Percentiles rank a stretch among this genome's conserved stretches.
phyloP scores from a whole-genome alignment of 2,888 invertebrate genomes.

The Pyrochroa serraticornis region DNA sequence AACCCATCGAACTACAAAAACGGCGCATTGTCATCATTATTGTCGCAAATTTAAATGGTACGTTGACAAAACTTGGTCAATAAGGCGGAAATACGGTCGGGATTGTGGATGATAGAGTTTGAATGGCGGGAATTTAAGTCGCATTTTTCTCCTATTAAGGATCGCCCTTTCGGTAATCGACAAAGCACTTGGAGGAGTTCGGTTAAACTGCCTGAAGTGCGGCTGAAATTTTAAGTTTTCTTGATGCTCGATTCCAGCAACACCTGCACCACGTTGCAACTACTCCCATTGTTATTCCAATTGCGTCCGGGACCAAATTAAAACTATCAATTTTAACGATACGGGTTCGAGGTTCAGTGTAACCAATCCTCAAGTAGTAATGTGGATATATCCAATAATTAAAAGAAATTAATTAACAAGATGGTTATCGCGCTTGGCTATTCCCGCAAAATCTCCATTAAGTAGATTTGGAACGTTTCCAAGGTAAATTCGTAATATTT shows the following conservation, averaged over 20 bases:
- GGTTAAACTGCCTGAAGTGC: conserved; percentile 38
- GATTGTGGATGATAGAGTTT: conserved; percentile 49
- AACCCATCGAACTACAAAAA: conserved; percentile 14
- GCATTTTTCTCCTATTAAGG: conserved; percentile 44
- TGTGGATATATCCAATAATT: conserved; percentile 4
- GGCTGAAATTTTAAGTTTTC: conserved; percentile 35
- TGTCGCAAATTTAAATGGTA: conserved; percentile 46
- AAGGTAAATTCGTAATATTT: conserved; percentile 35
- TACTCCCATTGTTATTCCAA: conserved; percentile 17
- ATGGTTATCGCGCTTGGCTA: conserved; percentile 3
- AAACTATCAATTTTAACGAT: conserved; percentile 23
- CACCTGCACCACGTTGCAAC: conserved; percentile 11
- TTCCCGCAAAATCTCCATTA: conserved; percentile 30
- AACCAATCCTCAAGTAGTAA: not conserved
- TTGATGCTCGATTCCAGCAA: conserved; percentile 7
- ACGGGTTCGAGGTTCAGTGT: conserved; percentile 29
- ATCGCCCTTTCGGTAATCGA: conserved; percentile 32
- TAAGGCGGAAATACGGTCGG: conserved; percentile 41
- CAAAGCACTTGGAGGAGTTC: conserved; percentile 40
- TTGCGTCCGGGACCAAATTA: conserved; percentile 13
- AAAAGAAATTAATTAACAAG: conserved; percentile 17
- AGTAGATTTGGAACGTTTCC: conserved; percentile 31
- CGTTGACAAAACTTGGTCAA: conserved; percentile 43
- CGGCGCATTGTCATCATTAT: conserved; percentile 45
- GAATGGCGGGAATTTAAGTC: conserved; percentile 42